Evolutionary conservation across 2,113 vertebrate species (phyloP), one percentile per base, ranked within the genome.

Genomic region (Siphamia tubifer): DNA sequence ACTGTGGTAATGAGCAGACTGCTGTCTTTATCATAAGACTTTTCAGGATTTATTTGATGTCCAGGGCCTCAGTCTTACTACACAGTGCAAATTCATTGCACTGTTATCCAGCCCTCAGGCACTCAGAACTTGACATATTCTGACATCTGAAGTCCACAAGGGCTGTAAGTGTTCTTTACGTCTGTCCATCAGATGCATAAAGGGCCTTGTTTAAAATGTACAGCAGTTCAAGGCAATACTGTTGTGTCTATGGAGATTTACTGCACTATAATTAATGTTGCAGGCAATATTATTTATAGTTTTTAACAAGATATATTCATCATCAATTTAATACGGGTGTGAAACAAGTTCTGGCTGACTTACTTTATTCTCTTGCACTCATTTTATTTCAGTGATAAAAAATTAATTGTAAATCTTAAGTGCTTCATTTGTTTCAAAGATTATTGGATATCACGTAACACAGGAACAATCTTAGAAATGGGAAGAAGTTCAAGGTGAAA

Each of bases 1-100:
- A n/a, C n/a, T n/a, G n/a, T n/a, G n/a, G n/a, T n/a, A n/a, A n/a
- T n/a, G n/a, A n/a, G n/a, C n/a, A n/a, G n/a, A n/a, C n/a, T n/a
- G n/a, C n/a, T n/a, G n/a, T n/a, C n/a, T n/a, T n/a, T n/a, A n/a
- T n/a, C n/a, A n/a, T n/a, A n/a, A n/a, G n/a, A n/a, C n/a, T n/a
- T 62, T 30, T 51, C 7, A 6, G 64, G 55, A 62, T 76, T 72
- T 69, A 60, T 42, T 36, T 63, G 55, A 55, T 64, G 81, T 86
- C 65, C 48, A 63, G 70, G 67, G 13, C 8, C 43, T 65, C 28
- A 8, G 24, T 2, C 2, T 34, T 66, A n/a, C n/a, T n/a, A n/a
- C n/a, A 36, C 56, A 56, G 38, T 38, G 54, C 53, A 62, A 57
- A 68, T 40, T 43, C 43, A 15, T 2, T 1, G 20, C 1, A 0